Base-by-base conservation (phyloP, 2,113 vertebrate genomes). In the Paracanthobrama guichenoti region DNA sequence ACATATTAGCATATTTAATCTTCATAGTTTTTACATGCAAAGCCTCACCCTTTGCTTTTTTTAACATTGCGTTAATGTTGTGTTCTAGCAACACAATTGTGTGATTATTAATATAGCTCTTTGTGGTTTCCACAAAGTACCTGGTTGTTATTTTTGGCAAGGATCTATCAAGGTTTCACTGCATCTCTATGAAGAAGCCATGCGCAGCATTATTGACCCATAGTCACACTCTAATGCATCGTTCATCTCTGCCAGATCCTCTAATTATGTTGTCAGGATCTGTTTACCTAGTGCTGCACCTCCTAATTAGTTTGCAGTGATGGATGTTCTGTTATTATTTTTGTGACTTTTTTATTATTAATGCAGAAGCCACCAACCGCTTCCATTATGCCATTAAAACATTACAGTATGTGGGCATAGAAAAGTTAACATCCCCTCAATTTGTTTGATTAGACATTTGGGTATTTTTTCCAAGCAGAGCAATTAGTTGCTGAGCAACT, bases 221-320 rank as follows among this genome's bases (percentile, higher is more conserved):
- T 55, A 71, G 62, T 50, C 48, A 42, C 28, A 2, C 76, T 55
- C 67, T 42, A 20, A 31, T 44, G 28, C 46, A 77, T n/a, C 39
- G 78, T 77, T 76, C 44, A 78, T 78, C 53, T n/a, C 66, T 77
- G 75, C 35, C 74, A 35, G 26, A 66, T 39, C n/a, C 62, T 69
- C 18, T 76, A 39, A 66, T 81, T 39, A 82, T 79, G 71, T 71
- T 73, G 11, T 53, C 31, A 64, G 71, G 48, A 77, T 76, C 57
- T 79, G 67, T 85, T 85, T 85, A 87, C 67, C 67, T 28, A 62
- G 69, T 62, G 39, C 71, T 31, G 72, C 53, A 22, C 50, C 42
- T 82, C 14, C 14, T 59, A 50, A 85, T 81, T 82, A 57, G 42
- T 72, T 83, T 71, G 55, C 53, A 4, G 44, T 64, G 55, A 78